A percentile compares a stretch with the other conserved stretches of the same genome.
phyloP scores from a whole-genome alignment of 1,140 invertebrate species.

The Aplysia californica region DNA sequence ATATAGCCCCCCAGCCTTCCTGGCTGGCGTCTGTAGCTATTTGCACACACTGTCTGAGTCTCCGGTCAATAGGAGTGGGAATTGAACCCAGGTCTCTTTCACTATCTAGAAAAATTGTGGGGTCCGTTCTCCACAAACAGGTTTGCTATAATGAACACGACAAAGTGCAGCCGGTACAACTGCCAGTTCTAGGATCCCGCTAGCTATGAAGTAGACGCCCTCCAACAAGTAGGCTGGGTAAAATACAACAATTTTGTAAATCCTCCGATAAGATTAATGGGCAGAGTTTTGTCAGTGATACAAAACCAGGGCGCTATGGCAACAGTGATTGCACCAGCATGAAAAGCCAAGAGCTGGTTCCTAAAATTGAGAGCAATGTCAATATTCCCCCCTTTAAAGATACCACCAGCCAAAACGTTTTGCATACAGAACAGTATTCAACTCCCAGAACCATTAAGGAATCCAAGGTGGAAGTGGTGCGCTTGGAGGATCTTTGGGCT shows the following conservation, averaged over 20 bases:
- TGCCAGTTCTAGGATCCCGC: not conserved
- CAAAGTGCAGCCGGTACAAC: not conserved
- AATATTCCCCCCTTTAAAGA: not conserved
- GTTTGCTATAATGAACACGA: not conserved
- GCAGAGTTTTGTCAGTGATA: not conserved
- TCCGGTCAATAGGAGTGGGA: not conserved
- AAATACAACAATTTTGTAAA: not conserved
- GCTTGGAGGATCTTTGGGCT: constrained; percentile 1
- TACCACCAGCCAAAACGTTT: not conserved
- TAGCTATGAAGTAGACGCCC: not conserved
- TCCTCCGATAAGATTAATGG: not conserved
- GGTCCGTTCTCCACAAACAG: not conserved
- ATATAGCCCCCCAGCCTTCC: too few species aligned
- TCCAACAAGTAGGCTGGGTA: not conserved
- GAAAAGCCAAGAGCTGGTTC: not conserved
- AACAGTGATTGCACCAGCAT: not conserved
- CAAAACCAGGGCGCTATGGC: not conserved
- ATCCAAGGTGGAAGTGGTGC: not conserved
- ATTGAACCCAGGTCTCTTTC: not conserved
- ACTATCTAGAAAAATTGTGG: not conserved
- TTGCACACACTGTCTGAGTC: too few species aligned
- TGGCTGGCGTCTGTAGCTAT: too few species aligned
- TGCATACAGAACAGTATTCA: not conserved
- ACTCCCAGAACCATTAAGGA: not conserved
- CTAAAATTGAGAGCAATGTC: not conserved